phyloP scores from a whole-genome alignment of 2,888 invertebrate genomes.

The Lasioglossum malachurum region DNA sequence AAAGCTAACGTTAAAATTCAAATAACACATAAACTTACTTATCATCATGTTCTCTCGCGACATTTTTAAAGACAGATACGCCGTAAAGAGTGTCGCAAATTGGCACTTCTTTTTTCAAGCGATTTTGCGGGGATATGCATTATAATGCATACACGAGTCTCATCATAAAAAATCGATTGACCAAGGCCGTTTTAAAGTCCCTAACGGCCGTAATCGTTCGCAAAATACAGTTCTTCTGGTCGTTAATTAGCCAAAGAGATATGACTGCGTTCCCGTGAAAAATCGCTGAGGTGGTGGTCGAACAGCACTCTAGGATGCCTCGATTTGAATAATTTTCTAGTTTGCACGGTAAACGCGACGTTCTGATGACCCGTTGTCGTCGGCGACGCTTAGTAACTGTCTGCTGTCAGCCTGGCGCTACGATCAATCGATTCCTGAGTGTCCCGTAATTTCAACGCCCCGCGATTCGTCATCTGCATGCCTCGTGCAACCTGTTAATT shows the following conservation, averaged over 20 bases:
- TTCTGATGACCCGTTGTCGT: constrained; percentile 20
- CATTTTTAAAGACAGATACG: background rate
- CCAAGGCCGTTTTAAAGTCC: background rate
- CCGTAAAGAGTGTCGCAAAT: constrained; percentile 25
- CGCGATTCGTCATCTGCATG: constrained; percentile 31
- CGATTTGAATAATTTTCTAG: constrained; percentile 71
- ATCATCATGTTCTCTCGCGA: background rate
- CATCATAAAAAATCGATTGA: constrained; percentile 8
- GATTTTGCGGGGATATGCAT: constrained; percentile 34
- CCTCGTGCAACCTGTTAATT: background rate
- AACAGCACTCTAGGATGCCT: background rate
- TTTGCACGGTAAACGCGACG: constrained; percentile 63
- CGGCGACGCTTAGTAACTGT: constrained; percentile 33
- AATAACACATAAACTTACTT: too few relatives aligned
- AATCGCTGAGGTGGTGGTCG: background rate
- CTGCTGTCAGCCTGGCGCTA: background rate
- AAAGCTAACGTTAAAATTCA: too few relatives aligned
- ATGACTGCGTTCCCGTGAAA: background rate
- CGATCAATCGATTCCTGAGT: constrained; percentile 45
- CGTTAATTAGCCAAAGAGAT: constrained; percentile 25
- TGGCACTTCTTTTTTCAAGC: constrained; percentile 33
- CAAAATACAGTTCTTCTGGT: background rate
- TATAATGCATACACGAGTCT: constrained; percentile 31
- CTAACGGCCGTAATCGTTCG: constrained; percentile 7
- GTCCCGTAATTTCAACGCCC: constrained; percentile 51